Evolutionary conservation across 2,888 invertebrate species (phyloP).

Genomic region (Pollenia amentaria): DNA sequence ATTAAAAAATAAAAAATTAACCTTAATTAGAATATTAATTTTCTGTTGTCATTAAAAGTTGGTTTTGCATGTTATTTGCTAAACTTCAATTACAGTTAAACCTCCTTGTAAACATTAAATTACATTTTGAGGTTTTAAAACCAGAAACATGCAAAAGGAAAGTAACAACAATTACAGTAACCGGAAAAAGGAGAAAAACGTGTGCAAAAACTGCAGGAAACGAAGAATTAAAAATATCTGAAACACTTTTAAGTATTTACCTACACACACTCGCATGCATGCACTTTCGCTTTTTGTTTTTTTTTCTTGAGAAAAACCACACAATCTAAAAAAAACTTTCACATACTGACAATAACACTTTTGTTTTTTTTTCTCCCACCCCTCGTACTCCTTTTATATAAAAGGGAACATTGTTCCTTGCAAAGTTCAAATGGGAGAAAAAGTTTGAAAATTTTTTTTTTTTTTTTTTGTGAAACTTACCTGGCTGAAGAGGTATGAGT

Average conservation of each 20-base stretch:
- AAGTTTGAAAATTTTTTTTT: neutral
- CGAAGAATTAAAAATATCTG: neutral
- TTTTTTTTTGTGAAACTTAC: conserved; percentile 86
- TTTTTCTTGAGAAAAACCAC: neutral
- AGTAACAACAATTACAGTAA: neutral
- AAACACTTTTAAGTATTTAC: neutral
- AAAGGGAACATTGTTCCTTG: neutral
- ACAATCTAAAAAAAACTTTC: conserved; percentile 26
- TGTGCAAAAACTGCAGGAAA: too few relatives aligned
- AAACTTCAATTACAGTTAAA: conserved; percentile 43
- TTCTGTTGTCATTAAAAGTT: conserved; percentile 53
- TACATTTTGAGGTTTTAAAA: neutral
- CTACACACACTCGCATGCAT: too few relatives aligned
- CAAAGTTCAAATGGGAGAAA: too few relatives aligned
- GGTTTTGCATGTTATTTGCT: conserved; percentile 54
- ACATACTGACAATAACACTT: conserved; percentile 5
- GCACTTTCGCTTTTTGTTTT: too few relatives aligned
- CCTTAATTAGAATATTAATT: conserved; percentile 59
- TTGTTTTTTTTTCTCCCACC: neutral
- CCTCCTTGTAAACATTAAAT: neutral
- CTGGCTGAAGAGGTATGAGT: conserved; percentile 94
- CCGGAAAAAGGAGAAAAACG: neutral
- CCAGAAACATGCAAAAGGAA: neutral
- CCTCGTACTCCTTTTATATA: too few relatives aligned
- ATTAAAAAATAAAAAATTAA: neutral